Evolutionary conservation across 2,888 invertebrate species (phyloP), one percentile per base, ranked within the genome.

Genomic region (Campoplex nolae): DNA sequence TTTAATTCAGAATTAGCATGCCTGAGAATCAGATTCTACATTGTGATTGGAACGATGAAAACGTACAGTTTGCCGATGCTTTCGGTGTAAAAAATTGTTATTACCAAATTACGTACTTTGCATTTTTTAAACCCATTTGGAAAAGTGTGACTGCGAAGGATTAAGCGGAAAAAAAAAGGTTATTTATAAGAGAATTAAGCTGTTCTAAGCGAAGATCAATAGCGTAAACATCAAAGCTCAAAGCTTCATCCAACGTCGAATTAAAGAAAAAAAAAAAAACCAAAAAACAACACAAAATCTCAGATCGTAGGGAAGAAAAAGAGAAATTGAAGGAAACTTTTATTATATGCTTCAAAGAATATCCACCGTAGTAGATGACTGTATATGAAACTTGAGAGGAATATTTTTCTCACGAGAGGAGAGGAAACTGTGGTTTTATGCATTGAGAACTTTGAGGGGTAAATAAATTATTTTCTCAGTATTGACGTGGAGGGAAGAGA

Each of bases 401-500:
- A 23, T 42, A 23, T 28, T 13, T 23, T 42, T 45, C 45, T 45
- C 28, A 51, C 13, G 23, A 76, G n/a, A 56, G 73, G 81, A 77
- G 71, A 81, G 77, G 77, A 71, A 81, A 32, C 71, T 45, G 7
- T 45, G 32, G 62, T 38, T 16, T 28, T 62, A 23, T 9, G 45
- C 62, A 28, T n/a, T 32, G 67, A 67, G 54, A 77, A 51, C 38
- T 35, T 45, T 32, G 38, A 77, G 65, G 51, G 51, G 51, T 3
- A 2, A 65, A 38, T 28, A 48, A 67, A 54, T 67, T 67, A 23
- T 76, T 68, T 54, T 54, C 51, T 70, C 35, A 56, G 48, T 76
- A 48, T 70, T 54, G 65, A 67, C 51, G 58, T 23, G 68, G 71
- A 74, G 56, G 56, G 56, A 51, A 70, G 56, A 56, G 9, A 77